Base-by-base conservation (phyloP, 2,113 vertebrate species). In the Solenodon paradoxus region DNA sequence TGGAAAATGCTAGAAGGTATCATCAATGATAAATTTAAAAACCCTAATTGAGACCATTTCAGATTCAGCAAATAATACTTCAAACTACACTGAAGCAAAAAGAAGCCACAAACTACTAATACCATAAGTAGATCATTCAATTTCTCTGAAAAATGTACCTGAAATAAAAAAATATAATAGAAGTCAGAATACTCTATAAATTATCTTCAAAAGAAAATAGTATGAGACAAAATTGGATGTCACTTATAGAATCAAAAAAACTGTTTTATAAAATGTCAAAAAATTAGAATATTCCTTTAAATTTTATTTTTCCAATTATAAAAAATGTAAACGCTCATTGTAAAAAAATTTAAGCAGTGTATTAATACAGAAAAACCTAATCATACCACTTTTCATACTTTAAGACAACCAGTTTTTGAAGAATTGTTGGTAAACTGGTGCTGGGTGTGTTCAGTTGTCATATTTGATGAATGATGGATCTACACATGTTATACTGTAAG, bases 161-260 rank as follows among this genome's bases (percentile, higher is more conserved):
- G 45, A 91, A 77, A 75, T 63, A 93, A 53, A 22, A n/a, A 88
- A 93, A 55, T 84, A 75, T 20, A 38, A 83, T 17, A 69, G 45
- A 84, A 75, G 63, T 94, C 30, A 61, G 28, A 95, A 88, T 92
- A 87, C 66, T 38, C 55, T 55, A 83, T 68, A 61, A 87, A 87
- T 7, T 83, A 61, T 87, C 64, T 93, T 84, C 26, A 92, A 88
- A 87, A 75, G 64, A 68, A 87, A 57, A 94, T 8, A 49, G 22
- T 55, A 82, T 9, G 59, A 68, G 40, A 90, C 13, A 92, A 75
- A 81, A 78, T 15, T 85, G 26, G 53, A 59, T 28, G n/a, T 61
- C 66, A 92, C 13, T n/a, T 79, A 19, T 5, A 81, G 19, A 61
- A 79, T 69, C 78, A 94, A 90, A 74, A 42, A 81, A 68, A 59